Percentiles rank a stretch among this genome's conserved stretches.
These are phyloP conservation scores for Embiotoca jacksoni DNA, from an alignment of 2,113 vertebrate genomes.

Conservation along the genomic window DNA sequence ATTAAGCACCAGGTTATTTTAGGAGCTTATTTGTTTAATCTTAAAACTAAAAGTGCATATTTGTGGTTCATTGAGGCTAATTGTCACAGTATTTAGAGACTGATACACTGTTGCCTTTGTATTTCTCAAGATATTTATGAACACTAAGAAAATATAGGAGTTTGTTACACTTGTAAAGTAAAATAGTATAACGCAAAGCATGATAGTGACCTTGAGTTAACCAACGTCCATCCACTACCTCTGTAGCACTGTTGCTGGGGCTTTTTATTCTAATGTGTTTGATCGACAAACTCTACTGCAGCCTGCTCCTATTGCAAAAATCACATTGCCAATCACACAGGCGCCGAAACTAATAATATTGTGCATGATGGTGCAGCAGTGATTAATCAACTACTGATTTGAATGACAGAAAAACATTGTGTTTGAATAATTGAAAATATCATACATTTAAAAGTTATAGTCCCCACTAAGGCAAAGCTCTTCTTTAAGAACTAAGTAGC, in stretches of 20 bases:
- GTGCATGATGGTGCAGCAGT: background rate
- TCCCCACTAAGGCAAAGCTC: background rate
- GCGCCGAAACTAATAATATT: background rate
- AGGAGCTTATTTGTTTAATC: no score
- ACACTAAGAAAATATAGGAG: background rate
- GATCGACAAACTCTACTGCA: background rate
- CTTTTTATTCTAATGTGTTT: background rate
- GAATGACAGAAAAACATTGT: no score
- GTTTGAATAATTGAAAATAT: no score
- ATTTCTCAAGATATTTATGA: background rate
- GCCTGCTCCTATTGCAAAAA: background rate
- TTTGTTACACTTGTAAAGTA: background rate
- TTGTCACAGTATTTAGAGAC: background rate
- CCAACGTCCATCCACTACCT: background rate
- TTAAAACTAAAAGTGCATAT: no score
- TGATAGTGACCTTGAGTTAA: slow-evolving; percentile 3
- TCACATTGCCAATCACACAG: background rate
- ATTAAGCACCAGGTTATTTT: no score
- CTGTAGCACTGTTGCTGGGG: background rate
- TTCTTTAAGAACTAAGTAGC: background rate
- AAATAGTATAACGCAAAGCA: no score
- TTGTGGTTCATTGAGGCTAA: no score
- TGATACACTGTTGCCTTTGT: background rate
- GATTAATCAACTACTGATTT: no score
- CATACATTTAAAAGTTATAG: background rate